Evolutionary conservation across 2,888 invertebrate species (phyloP).

Genomic region (Tenodera sinensis): DNA sequence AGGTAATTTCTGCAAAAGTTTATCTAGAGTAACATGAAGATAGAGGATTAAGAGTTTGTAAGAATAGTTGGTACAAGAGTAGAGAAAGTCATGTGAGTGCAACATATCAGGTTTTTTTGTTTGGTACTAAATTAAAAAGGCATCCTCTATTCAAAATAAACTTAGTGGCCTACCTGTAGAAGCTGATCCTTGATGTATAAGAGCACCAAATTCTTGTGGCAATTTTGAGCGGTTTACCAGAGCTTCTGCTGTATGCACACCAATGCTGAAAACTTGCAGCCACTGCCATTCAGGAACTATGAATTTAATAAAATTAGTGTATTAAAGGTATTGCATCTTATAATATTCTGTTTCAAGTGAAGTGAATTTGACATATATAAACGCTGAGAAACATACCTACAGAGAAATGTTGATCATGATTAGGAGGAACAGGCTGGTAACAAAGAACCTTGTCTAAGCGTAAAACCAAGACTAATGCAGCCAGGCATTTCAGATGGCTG

Average conservation of each 20-base stretch:
- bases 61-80: too few relatives aligned
- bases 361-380: constrained; percentile 28
- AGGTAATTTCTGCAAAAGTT: too few relatives aligned
- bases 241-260: constrained; percentile 53
- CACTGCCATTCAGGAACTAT: constrained; percentile 52
- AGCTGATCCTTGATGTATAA: not conserved
- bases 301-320: not conserved
- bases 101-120: not conserved
- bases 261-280: constrained; percentile 54
- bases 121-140: not conserved
- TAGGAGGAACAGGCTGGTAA: constrained; percentile 48
- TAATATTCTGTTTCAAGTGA: not conserved
- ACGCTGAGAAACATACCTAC: constrained; percentile 32
- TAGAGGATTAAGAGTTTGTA: too few relatives aligned
- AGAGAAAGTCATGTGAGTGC: too few relatives aligned
- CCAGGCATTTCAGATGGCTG: constrained; percentile 55
- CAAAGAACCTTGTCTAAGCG: constrained; percentile 53
- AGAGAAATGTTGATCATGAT: constrained; percentile 40
- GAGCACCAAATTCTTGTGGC: constrained; percentile 43
- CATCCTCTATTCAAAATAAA: not conserved
- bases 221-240: constrained; percentile 50
- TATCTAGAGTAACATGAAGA: too few relatives aligned
- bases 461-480: constrained; percentile 52
- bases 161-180: not conserved
- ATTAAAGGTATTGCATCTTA: not conserved